phyloP scores from a whole-genome alignment of 2,888 invertebrate genomes.

The Eristalinus sepulchralis region DNA sequence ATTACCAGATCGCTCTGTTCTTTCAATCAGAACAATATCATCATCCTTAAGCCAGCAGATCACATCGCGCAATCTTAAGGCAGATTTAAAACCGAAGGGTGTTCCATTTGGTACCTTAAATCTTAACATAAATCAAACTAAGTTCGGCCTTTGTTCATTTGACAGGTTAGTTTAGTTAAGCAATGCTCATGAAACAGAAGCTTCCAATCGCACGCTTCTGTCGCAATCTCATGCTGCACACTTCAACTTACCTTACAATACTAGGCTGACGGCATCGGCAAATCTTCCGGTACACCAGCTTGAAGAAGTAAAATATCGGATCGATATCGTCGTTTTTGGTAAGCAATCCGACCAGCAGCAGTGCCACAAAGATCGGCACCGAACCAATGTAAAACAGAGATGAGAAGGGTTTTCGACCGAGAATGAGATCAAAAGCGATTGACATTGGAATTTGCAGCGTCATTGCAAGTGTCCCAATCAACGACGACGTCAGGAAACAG shows the following conservation, averaged over 20 bases:
- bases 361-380: constrained; percentile 86
- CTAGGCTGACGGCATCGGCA: constrained; percentile 78
- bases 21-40: too few relatives aligned
- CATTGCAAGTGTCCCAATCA: constrained; percentile 92
- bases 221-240: not conserved
- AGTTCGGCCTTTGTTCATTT: too few relatives aligned
- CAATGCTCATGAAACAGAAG: too few relatives aligned
- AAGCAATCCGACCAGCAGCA: constrained; percentile 84
- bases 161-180: too few relatives aligned
- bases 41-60: too few relatives aligned
- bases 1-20: too few relatives aligned
- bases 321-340: constrained; percentile 92
- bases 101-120: too few relatives aligned
- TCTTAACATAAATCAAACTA: too few relatives aligned
- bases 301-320: constrained; percentile 84
- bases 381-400: constrained; percentile 89
- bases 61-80: too few relatives aligned
- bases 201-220: not conserved
- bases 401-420: constrained; percentile 86
- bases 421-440: constrained; percentile 90
- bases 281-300: constrained; percentile 78
- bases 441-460: constrained; percentile 94
- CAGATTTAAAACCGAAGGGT: too few relatives aligned
- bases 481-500: constrained; percentile 94
- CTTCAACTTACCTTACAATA: constrained; percentile 77